phyloP scores from a whole-genome alignment of 1,140 invertebrate genomes.

The Penaeus japonicus region DNA sequence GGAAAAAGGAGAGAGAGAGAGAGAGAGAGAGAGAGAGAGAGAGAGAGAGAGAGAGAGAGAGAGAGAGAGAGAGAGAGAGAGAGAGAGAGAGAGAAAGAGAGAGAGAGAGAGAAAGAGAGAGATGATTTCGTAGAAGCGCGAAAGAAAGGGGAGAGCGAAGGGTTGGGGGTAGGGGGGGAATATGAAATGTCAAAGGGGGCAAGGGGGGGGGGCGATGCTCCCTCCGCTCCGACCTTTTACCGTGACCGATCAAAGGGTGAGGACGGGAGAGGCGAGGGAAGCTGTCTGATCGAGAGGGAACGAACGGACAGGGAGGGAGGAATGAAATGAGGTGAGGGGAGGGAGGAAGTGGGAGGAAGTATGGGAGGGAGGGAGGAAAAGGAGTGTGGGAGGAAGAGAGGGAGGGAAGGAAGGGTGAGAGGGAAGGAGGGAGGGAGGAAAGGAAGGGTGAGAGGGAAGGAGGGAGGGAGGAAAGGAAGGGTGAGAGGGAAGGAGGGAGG shows the following conservation, averaged over 20 bases:
- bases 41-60: too few relatives aligned
- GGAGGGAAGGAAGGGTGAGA: not conserved
- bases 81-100: too few relatives aligned
- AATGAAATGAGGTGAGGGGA: not conserved
- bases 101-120: too few relatives aligned
- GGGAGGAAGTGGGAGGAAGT: not conserved
- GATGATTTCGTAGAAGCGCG: too few relatives aligned
- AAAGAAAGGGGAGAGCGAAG: too few relatives aligned
- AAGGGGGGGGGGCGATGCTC: too few relatives aligned
- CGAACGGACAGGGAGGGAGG: not conserved
- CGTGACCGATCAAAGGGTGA: conserved; percentile 4
- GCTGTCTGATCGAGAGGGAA: not conserved
- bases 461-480: too few relatives aligned
- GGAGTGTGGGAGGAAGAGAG: not conserved
- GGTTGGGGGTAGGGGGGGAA: not conserved
- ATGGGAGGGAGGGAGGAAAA: not conserved
- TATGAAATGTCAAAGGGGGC: conserved; percentile 19
- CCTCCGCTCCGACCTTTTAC: not conserved
- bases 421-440: not conserved
- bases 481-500: not conserved
- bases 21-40: too few relatives aligned
- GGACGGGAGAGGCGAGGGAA: too few relatives aligned
- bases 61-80: too few relatives aligned
- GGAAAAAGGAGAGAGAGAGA: too few relatives aligned
- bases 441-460: too few relatives aligned